Percentiles rank a stretch among this genome's conserved stretches.
phyloP scores from a whole-genome alignment of 2,113 vertebrate genomes.

The Hipposideros armiger region DNA sequence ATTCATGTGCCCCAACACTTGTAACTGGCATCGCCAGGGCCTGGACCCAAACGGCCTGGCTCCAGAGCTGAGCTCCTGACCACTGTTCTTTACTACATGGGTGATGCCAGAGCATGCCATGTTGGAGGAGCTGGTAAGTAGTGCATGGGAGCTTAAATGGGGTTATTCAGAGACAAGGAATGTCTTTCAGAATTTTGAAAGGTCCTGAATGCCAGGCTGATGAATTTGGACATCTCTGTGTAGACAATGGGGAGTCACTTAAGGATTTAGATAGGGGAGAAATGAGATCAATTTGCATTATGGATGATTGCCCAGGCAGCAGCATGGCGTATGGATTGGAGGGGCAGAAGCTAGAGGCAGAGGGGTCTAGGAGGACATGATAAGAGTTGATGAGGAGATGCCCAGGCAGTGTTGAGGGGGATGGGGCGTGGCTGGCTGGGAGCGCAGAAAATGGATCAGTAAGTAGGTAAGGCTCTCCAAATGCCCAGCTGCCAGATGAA shows the following conservation, averaged over 20 bases:
- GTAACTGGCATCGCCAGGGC: not conserved
- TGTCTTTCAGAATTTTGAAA: not conserved
- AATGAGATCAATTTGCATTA: not conserved
- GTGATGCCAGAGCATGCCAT: accelerated
- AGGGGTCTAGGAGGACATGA: no score
- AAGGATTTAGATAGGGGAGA: not conserved
- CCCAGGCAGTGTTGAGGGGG: not conserved
- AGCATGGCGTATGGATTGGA: not conserved
- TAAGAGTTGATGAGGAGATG: not conserved
- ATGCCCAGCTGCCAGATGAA: not conserved
- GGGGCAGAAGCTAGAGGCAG: not conserved
- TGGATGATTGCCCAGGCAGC: not conserved
- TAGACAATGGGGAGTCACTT: not conserved
- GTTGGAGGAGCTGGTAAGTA: not conserved
- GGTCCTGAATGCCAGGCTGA: not conserved
- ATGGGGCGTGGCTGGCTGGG: accelerated
- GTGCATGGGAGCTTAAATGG: not conserved
- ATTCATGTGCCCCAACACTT: not conserved
- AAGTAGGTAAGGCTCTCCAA: not conserved
- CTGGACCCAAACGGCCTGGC: not conserved
- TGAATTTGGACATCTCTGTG: not conserved
- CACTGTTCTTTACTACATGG: accelerated
- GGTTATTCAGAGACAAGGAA: not conserved
- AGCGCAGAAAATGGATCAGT: not conserved
- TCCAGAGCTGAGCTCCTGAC: not conserved